Evolutionary conservation across 2,797 vertebrate species (phyloP), one percentile per base, ranked within the genome.

Genomic region (Gadopsis bispinosus): DNA sequence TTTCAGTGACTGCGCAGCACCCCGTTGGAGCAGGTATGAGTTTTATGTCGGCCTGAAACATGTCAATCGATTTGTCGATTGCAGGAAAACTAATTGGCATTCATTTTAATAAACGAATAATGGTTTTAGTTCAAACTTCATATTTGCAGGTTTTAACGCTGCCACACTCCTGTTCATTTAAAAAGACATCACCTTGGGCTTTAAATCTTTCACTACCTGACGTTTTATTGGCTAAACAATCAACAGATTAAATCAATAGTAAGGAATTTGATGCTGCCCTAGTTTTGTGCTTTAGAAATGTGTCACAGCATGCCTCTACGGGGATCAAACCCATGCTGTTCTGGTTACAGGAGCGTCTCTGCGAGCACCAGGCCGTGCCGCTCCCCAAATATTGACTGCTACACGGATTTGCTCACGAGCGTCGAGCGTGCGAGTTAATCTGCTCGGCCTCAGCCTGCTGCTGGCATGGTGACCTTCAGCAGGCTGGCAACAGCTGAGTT

Each of bases 351-450:
- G 60, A 43, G 59, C 4, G 8, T 10, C 62, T 51, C 70, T 61
- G 54, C 62, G 58, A 41, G 39, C 74, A 63, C 26, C 62, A 2
- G 69, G 43, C 70, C 79, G 4, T 58, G 80, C 72, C 48, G 65
- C 62, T 73, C 68, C 77, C 22, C 65, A 88, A 90, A 88, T 90
- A 88, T 84, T 90, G 87, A 87, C 75, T 37, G 1, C 61, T 10
- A 2, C 62, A 13, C 37, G 58, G 72, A 47, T 81, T 41, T 74
- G 71, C 73, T 76, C 51, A 11, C 20, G 53, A 54, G 56, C 4
- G 17, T 7, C 3, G 22, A n/a, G 29, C 5, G 77, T 29, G 37
- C 0, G 66, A 71, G 79, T 79, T 87, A 86, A 89, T 87, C 90
- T 51, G 72, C 78, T 86, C 54, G 0, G 62, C 8, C 19, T 84